Base-by-base conservation (phyloP, 2,113 vertebrate species). In the Hypocryptadius cinnamomeus region DNA sequence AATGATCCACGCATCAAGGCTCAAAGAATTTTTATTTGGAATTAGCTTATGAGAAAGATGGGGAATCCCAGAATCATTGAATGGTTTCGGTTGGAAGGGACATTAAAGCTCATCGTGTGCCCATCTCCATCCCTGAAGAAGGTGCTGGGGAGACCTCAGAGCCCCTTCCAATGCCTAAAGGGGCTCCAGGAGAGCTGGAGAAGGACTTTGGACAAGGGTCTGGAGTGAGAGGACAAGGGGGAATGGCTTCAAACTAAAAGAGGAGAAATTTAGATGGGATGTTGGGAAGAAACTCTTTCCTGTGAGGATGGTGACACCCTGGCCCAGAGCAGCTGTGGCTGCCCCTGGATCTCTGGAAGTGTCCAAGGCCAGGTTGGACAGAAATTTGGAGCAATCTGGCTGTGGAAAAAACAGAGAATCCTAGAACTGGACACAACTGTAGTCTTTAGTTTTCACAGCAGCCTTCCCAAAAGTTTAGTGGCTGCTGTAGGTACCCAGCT, bases 401-500 rank as follows among this genome's bases (percentile, higher is more conserved):
- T 7, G 63, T 48, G 21, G 10, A 31, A 35, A 23, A 64, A 79
- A 18, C 31, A 37, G 13, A 31, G 9, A 69, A 45, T 39, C n/a
- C 50, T 24, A 7, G 23, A 31, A 24, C 0, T 37, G 21, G 59
- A 24, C 64, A 37, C 12, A 30, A 5, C 35, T 3, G 5, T 7
- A 25, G 12, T 1, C 21, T 1, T 4, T 0, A 27, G 4, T 44
- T 84, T 53, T 28, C 40, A 66, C 30, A 56, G 13, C 4, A 4
- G 27, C 31, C 30, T 56, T 22, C 23, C 22, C 30, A 53, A 40
- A 45, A n/a, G 15, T 39, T 68, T n/a, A 44, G 31, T 24, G 31
- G 21, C 27, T 56, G 16, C 22, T 35, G 15, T 44, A 7, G 6
- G 3, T 53, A 31, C 37, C 15, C 54, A 68, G 15, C n/a, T 57